Percentiles rank a stretch among this genome's conserved stretches.
These are phyloP conservation scores for Phanerotoma sp. DNA, from an alignment of 2,888 invertebrate species.

Conservation along the genomic window DNA sequence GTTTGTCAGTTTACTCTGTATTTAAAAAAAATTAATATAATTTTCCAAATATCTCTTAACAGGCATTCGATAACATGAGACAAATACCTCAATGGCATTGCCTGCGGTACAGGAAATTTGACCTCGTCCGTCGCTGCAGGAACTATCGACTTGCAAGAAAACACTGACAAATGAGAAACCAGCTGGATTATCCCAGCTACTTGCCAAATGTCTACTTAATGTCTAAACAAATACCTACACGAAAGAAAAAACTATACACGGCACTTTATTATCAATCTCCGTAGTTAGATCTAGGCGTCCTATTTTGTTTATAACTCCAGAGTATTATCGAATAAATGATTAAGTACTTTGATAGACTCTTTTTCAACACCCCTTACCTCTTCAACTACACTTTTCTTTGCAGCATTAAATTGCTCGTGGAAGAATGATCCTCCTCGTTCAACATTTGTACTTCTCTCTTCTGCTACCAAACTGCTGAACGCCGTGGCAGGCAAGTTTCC, in stretches of 20 bases:
- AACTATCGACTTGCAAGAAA: constrained; percentile 68
- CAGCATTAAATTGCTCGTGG: constrained; percentile 28
- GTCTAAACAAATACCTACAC: constrained; percentile 20
- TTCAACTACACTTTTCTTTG: constrained; percentile 56
- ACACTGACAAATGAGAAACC: constrained; percentile 55
- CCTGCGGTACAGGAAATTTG: constrained; percentile 77
- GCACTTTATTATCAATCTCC: constrained; percentile 6
- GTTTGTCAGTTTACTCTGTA: no score
- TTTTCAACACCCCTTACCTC: constrained; percentile 54
- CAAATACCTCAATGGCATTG: constrained; percentile 85
- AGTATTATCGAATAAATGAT: constrained; percentile 1
- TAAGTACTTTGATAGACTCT: not conserved
- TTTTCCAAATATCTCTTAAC: constrained; percentile 33
- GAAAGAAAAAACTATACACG: constrained; percentile 18
- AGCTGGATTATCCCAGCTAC: constrained; percentile 22
- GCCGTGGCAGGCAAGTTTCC: constrained; percentile 55
- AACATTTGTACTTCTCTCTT: constrained; percentile 47
- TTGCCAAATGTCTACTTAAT: constrained; percentile 37
- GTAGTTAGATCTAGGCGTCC: not conserved
- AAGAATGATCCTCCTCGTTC: constrained; percentile 43
- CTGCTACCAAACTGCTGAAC: constrained; percentile 58
- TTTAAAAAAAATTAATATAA: not conserved
- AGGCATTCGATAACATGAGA: constrained; percentile 73
- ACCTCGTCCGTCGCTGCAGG: constrained; percentile 74
- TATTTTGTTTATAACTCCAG: not conserved